These are phyloP conservation scores for Muscina levida DNA, from an alignment of 2,888 invertebrate species.

Conservation along the genomic window DNA sequence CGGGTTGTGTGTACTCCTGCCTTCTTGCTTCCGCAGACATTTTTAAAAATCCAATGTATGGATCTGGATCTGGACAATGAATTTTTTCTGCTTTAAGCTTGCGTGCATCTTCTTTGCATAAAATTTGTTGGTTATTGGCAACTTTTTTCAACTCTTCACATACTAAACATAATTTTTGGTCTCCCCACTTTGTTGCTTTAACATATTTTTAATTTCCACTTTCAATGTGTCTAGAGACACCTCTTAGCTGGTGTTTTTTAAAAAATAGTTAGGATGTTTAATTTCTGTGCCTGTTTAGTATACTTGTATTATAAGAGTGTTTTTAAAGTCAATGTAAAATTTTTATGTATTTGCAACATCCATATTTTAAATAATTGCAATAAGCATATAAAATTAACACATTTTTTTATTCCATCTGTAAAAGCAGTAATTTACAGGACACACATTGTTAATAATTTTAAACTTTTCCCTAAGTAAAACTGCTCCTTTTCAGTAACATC, in stretches of 20 bases:
- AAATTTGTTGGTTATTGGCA: not conserved
- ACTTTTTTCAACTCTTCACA: not conserved
- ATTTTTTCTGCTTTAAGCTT: conserved; percentile 8
- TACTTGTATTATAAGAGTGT: not conserved
- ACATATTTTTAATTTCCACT: not conserved
- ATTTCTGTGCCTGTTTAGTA: not conserved
- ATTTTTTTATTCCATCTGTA: not conserved
- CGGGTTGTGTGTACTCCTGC: not conserved
- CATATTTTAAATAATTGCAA: not conserved
- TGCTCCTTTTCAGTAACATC: no score
- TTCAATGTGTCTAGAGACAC: not conserved
- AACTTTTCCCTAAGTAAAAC: no score
- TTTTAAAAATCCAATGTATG: not conserved
- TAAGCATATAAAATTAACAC: not conserved
- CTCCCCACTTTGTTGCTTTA: not conserved
- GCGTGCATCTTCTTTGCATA: not conserved
- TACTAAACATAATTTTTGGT: not conserved
- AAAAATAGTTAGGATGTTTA: not conserved
- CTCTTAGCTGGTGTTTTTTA: conserved; percentile 1
- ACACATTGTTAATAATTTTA: no score
- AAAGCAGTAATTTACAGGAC: no score
- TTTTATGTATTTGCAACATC: not conserved
- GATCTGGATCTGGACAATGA: not conserved
- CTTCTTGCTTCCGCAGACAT: not conserved
- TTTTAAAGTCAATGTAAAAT: not conserved